Evolutionary conservation across 1,140 invertebrate species (phyloP).

Genomic region (Drosophila pallidifrons): DNA sequence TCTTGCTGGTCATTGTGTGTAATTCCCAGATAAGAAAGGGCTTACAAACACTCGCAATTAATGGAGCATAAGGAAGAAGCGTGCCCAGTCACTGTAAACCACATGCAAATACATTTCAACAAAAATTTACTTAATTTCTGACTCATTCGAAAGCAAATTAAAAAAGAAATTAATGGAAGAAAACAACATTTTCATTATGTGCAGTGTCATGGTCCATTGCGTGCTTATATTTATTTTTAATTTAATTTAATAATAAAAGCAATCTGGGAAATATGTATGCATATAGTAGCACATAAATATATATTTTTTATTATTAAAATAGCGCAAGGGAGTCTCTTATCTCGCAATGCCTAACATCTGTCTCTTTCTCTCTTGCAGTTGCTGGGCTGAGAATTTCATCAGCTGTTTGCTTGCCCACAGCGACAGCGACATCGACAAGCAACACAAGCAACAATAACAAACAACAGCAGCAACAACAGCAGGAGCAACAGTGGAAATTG

Average conservation of each 20-base stretch:
- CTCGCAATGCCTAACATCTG: conserved; percentile 16
- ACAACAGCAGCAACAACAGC: conserved; percentile 14
- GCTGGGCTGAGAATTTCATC: conserved; percentile 47
- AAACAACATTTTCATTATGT: conserved; percentile 20
- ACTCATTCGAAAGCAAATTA: conserved; percentile 21
- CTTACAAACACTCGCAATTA: conserved; percentile 10
- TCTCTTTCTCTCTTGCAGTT: conserved; percentile 49
- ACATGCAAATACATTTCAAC: conserved; percentile 23
- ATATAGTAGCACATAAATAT: not conserved
- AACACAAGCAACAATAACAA: conserved; percentile 35
- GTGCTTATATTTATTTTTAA: conserved; percentile 71
- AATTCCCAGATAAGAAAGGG: conserved; percentile 37
- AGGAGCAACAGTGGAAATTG: conserved; percentile 45
- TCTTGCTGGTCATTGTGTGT: conserved; percentile 32
- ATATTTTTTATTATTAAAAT: conserved; percentile 26
- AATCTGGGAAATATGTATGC: conserved; percentile 8
- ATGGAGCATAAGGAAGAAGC: conserved; percentile 33
- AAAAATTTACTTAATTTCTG: conserved; percentile 20
- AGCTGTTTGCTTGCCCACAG: conserved; percentile 30
- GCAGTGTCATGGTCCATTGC: conserved; percentile 58
- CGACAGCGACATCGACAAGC: conserved; percentile 1
- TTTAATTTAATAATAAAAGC: conserved; percentile 79
- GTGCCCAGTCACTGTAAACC: conserved; percentile 19
- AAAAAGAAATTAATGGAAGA: not conserved
- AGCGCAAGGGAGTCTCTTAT: conserved; percentile 49